Base-by-base conservation (phyloP, 2,888 invertebrate genomes). In the Uropetala carovei region DNA sequence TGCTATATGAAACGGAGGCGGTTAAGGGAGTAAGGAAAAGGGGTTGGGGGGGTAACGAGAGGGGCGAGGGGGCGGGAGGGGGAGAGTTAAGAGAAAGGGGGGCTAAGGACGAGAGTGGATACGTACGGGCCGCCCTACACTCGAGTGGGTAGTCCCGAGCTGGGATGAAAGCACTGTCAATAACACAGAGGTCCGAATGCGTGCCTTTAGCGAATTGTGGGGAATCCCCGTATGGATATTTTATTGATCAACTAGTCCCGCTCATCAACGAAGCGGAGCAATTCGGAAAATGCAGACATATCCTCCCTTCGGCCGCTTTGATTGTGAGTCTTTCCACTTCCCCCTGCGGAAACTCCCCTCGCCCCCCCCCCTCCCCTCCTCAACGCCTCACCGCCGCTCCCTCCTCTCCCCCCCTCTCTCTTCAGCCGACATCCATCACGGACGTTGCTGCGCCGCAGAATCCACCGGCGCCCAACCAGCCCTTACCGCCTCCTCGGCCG, bases 231-330 rank as follows among this genome's bases (percentile, higher is more conserved):
- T 43, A 43, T 43, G 89, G 89, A 89, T 89, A 64, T 89, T 89
- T 89, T 89, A 89, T 89, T 89, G 89, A 89, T 89, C 89, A 89
- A 43, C 89, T 89, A 89, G 64, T 89, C 89, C 83, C 89, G 56
- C 89, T 89, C 89, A 89, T 89, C 89, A 89, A 64, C 89, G 89
- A 56, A 43, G 64, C 89, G 89, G 89, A 89, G 89, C 89, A 89
- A 89, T 64, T 89, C 89, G 60, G 64, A 43, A 89, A 89, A 89
- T 68, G 89, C 89, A 89, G 89, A 89, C 89, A 43, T 89, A 43
- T 64, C 89, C 27, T 89, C 85, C 75, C 83, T 83, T 43, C 84
- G 43, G 30, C 86, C 86, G 86, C 60, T 86, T 89, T 89, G 89
- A 89, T 89, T 89, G 89, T 64, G 64, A 64, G 16, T 68, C 64